Evolutionary conservation across 2,888 invertebrate genomes (phyloP).

Genomic region (Volucella inflata): DNA sequence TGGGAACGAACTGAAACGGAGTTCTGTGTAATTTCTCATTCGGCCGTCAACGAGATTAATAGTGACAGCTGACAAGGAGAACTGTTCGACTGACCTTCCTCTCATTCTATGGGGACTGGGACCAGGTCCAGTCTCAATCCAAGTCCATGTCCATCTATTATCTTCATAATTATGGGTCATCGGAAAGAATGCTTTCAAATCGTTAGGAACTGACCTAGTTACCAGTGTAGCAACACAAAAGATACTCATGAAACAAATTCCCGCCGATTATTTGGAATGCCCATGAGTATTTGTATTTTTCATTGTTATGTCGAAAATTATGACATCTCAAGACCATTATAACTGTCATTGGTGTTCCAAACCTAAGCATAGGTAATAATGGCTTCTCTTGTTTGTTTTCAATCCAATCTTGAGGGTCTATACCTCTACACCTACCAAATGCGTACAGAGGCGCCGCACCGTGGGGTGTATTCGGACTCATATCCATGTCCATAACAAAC

Average conservation of each 20-base stretch:
- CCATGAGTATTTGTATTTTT: neutral
- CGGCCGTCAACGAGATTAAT: constrained; percentile 16
- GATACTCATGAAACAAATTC: neutral
- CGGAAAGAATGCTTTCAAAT: constrained; percentile 1
- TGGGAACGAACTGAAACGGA: neutral
- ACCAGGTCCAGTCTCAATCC: no score
- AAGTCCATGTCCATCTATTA: no score
- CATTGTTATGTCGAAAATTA: constrained; percentile 35
- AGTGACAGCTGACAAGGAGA: constrained; percentile 3
- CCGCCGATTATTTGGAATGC: neutral
- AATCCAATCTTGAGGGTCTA: no score
- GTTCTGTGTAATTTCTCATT: constrained; percentile 11
- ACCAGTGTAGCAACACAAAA: neutral
- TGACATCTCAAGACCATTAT: constrained; percentile 31
- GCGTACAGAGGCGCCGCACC: neutral
- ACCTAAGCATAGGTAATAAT: constrained; percentile 19
- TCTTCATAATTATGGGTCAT: neutral
- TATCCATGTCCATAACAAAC: neutral
- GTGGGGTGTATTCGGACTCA: neutral
- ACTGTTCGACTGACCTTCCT: neutral
- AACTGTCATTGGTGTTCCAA: constrained; percentile 33
- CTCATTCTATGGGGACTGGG: neutral
- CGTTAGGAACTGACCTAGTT: constrained; percentile 19
- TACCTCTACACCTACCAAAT: neutral
- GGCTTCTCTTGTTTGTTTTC: neutral